These are phyloP conservation scores for Eulithis testata DNA, from an alignment of 2,888 invertebrate species.

Conservation along the genomic window DNA sequence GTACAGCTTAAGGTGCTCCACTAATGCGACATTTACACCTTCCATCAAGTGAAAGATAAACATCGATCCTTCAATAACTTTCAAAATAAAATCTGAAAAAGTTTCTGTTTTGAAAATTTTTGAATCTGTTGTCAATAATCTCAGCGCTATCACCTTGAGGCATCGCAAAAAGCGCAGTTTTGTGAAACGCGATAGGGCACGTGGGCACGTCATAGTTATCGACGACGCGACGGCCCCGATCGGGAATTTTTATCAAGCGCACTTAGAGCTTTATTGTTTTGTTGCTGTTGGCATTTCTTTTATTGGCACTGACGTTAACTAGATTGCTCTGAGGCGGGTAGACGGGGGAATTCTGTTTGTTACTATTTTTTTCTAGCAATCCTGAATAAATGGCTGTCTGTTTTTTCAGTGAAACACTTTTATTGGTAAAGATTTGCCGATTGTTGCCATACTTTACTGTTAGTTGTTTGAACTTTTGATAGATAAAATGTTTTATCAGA, in stretches of 20 bases:
- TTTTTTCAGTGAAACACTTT: background rate
- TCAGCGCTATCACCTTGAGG: conserved; percentile 34
- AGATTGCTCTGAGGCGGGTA: conserved; percentile 40
- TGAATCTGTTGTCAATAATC: background rate
- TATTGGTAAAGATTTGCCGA: too few species aligned
- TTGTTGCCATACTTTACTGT: too few species aligned
- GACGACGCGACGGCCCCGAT: conserved; percentile 40
- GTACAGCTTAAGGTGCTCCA: too few species aligned
- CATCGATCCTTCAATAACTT: too few species aligned
- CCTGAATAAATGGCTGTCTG: background rate
- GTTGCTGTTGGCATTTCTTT: conserved; percentile 43
- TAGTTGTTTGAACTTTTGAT: too few species aligned
- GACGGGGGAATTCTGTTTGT: conserved; percentile 33
- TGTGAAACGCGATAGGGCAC: conserved; percentile 72
- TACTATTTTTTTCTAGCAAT: background rate
- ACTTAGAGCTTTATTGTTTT: conserved; percentile 42
- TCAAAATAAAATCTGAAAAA: too few species aligned
- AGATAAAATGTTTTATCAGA: too few species aligned
- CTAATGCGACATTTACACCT: too few species aligned
- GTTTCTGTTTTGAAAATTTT: too few species aligned
- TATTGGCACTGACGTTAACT: conserved; percentile 48
- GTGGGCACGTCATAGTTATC: conserved; percentile 69
- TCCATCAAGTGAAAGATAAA: too few species aligned
- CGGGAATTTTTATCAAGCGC: conserved; percentile 49
- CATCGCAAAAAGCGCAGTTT: conserved; percentile 61